These are phyloP conservation scores for Mythimna vitellina DNA, from an alignment of 2,888 invertebrate species.

Conservation along the genomic window DNA sequence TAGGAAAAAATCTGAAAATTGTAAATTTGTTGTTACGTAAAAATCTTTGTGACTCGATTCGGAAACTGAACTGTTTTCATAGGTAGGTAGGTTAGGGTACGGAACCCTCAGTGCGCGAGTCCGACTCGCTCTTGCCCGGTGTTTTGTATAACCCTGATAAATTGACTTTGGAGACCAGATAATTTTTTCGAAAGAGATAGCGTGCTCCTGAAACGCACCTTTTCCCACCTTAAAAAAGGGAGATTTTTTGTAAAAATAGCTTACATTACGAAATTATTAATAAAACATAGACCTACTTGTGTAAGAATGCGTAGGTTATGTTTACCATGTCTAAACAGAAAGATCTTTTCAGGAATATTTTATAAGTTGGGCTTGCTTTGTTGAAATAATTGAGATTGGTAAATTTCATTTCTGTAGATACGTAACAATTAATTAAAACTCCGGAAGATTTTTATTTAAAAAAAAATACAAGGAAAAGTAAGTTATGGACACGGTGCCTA, in stretches of 20 bases:
- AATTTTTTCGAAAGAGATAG: no score
- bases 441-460: not conserved
- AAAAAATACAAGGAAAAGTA: not conserved
- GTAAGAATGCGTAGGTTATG: not conserved
- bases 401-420: not conserved
- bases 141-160: no score
- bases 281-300: not conserved
- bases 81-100: no score
- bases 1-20: no score
- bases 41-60: no score
- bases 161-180: no score
- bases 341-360: slow-evolving; percentile 1
- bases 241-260: not conserved
- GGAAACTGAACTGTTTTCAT: no score
- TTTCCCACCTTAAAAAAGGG: no score
- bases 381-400: not conserved
- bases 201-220: no score
- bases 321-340: not conserved
- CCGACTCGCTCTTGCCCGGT: no score
- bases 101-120: no score
- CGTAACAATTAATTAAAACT: not conserved
- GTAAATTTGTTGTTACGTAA: no score
- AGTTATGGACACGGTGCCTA: not conserved
- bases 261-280: not conserved
- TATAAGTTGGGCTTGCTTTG: not conserved